A percentile compares a stretch with the other conserved stretches of the same genome.
These are phyloP conservation scores for Pristionchus maxplancki DNA, from an alignment of 2,888 invertebrate species.

Conservation along the genomic window DNA sequence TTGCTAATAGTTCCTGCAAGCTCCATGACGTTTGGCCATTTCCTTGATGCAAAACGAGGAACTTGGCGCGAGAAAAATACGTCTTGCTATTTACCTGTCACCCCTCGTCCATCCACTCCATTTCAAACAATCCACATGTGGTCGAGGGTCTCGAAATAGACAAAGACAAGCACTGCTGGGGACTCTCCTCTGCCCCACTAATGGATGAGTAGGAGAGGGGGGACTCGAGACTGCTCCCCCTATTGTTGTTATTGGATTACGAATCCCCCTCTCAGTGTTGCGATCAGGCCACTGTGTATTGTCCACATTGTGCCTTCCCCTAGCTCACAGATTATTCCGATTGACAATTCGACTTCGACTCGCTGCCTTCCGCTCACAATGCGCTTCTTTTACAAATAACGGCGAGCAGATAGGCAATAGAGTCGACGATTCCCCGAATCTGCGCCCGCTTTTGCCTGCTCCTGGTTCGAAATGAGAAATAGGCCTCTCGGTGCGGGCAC, in stretches of 20 bases:
- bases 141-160: background rate
- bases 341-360: background rate
- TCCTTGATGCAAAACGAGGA: background rate
- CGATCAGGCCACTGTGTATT: background rate
- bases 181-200: background rate
- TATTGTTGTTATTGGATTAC: slow-evolving; percentile 40
- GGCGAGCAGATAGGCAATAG: background rate
- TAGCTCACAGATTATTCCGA: too few species aligned
- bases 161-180: background rate
- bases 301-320: background rate
- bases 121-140: background rate
- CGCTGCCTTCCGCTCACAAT: background rate
- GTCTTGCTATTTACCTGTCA: background rate
- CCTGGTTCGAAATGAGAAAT: background rate
- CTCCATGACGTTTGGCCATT: background rate
- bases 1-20: background rate
- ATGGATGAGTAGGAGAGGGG: background rate
- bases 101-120: too few species aligned
- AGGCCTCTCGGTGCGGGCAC: background rate
- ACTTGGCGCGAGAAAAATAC: background rate
- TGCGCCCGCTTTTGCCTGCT: background rate
- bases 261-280: slow-evolving; percentile 16
- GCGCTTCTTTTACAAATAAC: background rate
- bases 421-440: background rate
- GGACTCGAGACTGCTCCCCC: background rate